Base-by-base conservation (phyloP, 2,888 invertebrate species). In the Muscina levida region DNA sequence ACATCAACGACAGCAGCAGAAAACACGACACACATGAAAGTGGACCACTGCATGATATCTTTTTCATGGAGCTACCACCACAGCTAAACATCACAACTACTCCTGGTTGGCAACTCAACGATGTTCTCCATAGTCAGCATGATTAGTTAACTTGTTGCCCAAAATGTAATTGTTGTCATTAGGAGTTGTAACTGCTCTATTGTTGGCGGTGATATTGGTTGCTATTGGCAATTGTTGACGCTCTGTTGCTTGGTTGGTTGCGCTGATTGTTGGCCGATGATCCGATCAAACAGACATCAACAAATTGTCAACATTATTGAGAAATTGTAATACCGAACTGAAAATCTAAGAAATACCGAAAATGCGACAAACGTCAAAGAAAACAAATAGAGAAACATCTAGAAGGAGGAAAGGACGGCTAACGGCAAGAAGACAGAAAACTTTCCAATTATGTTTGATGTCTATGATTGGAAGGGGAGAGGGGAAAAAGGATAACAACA, bases 251-350 rank as follows among this genome's bases (percentile, higher is more conserved):
- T 22, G 19, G 26, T 53, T 53, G 17, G 59, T 19, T 37, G 10
- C 46, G 65, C 22, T 67, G 17, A 76, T 77, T 37, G 76, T 77
- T 62, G 39, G 19, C 39, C 39, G 62, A 62, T 42, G 22, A 75
- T 70, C 66, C 51, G 59, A 37, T 70, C 62, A 51, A 46, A 51
- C 51, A 72, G 51, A 53, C 72, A 68, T 72, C 72, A 81, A 65
- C 81, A 77, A 81, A 81, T 81, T 81, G 81, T 81, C 77, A 77
- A 81, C 81, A 81, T 81, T 81, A 81, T 77, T 81, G 77, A 81
- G 81, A 81, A 77, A 77, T 81, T 81, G 77, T 57, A 44, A 62
- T 67, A 71, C 42, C 62, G 17, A 26, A 51, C 62, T 39, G 10
- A 37, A 17, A 24, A 5, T 4, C 17, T 2, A 51, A 44, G 4